Evolutionary conservation across 1,140 invertebrate species (phyloP).

Genomic region (Pogonomyrmex barbatus): DNA sequence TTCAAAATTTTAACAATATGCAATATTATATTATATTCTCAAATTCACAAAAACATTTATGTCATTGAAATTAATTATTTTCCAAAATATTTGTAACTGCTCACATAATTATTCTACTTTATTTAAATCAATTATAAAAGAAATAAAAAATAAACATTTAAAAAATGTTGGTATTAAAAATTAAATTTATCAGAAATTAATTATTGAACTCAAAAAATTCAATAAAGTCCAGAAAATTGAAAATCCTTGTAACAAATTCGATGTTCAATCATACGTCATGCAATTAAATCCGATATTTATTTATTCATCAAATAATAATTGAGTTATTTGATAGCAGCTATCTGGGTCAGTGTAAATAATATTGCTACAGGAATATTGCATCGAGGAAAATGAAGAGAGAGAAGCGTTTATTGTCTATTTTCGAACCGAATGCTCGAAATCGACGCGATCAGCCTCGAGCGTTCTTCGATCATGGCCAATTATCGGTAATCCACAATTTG

Average conservation of each 20-base stretch:
- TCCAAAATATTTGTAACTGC: neutral
- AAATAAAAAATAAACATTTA: too few species aligned
- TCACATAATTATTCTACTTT: neutral
- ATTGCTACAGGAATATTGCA: neutral
- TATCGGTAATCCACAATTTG: slow-evolving; percentile 33
- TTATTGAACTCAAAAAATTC: neutral
- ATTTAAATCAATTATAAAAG: neutral
- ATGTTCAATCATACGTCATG: neutral
- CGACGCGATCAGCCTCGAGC: slow-evolving; percentile 10
- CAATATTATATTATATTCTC: neutral
- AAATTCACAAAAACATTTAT: neutral
- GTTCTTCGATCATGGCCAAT: neutral
- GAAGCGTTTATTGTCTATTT: neutral
- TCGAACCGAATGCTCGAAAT: neutral
- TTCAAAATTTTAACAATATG: neutral
- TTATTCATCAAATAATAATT: slow-evolving; percentile 2
- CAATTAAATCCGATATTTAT: neutral
- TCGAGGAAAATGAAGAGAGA: neutral
- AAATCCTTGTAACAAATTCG: neutral
- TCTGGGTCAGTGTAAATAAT: neutral
- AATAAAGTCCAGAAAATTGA: neutral
- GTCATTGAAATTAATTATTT: neutral
- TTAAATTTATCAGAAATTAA: neutral
- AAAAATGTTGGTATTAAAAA: neutral
- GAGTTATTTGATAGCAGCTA: neutral